Evolutionary conservation across 2,888 invertebrate genomes (phyloP).

Genomic region (Eulithis prunata): DNA sequence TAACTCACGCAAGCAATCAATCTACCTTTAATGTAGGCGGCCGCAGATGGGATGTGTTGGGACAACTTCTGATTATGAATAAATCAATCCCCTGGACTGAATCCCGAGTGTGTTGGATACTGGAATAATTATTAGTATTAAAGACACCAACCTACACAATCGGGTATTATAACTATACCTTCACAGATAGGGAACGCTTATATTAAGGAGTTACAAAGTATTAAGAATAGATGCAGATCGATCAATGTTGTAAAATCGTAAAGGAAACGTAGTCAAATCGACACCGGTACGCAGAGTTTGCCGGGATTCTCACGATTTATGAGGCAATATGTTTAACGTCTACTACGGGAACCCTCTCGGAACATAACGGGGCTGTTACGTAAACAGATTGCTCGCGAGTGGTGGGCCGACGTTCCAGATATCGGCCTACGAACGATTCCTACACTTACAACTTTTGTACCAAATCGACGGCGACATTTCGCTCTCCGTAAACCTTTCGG

Average conservation of each 20-base stretch:
- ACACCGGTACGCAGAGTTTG: slow-evolving; percentile 75
- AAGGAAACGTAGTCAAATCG: slow-evolving; percentile 82
- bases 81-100: slow-evolving; percentile 26
- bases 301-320: slow-evolving; percentile 83
- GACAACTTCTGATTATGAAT: slow-evolving; percentile 34
- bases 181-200: background rate
- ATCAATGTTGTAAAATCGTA: slow-evolving; percentile 74
- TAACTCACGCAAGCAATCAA: slow-evolving; percentile 42
- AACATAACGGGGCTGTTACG: slow-evolving; percentile 83
- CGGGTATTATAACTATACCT: background rate
- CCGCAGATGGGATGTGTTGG: slow-evolving; percentile 33
- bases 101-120: slow-evolving; percentile 15
- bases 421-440: slow-evolving; percentile 71
- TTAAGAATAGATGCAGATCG: slow-evolving; percentile 56
- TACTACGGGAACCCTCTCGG: slow-evolving; percentile 80
- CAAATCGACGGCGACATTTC: slow-evolving; percentile 58
- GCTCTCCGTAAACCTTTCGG: slow-evolving; percentile 57
- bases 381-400: slow-evolving; percentile 83
- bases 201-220: slow-evolving; percentile 36
- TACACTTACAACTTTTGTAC: slow-evolving; percentile 69
- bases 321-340: slow-evolving; percentile 85
- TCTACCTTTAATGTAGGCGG: slow-evolving; percentile 38
- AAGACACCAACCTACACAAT: background rate
- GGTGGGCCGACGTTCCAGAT: slow-evolving; percentile 69
- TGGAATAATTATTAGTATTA: slow-evolving; percentile 5